These are phyloP conservation scores for Halisarca cf. caerulea DNA, from an alignment of 37 sponge, comb jelly and placozoan species.

Conservation along the genomic window DNA sequence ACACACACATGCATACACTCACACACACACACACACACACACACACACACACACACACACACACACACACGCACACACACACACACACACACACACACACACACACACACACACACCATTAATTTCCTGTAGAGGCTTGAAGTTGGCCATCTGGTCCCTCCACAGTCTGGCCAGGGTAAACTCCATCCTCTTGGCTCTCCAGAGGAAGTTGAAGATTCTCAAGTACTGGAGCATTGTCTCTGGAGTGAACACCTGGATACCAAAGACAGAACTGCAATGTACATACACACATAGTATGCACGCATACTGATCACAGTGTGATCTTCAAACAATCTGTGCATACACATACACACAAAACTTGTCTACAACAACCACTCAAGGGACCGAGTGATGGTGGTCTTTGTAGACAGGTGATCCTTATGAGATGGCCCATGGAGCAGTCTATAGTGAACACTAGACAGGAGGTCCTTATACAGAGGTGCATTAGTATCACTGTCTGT, in stretches of 20 bases:
- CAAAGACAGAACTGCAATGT: neutral
- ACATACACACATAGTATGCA: too few relatives aligned
- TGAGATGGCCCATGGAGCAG: too few relatives aligned
- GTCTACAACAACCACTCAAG: too few relatives aligned
- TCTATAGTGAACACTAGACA: too few relatives aligned
- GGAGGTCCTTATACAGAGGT: too few relatives aligned
- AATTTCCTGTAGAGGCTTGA: conserved; percentile 41
- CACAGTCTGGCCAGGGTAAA: conserved; percentile 80
- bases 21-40: conserved; percentile 55
- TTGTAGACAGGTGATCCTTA: too few relatives aligned
- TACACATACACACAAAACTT: too few relatives aligned
- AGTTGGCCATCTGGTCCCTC: conserved; percentile 59
- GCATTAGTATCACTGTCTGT: too few relatives aligned
- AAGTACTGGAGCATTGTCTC: conserved; percentile 84
- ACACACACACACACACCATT: conserved; percentile 69
- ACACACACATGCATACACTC: conserved; percentile 50
- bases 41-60: conserved; percentile 62
- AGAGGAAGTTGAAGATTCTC: conserved; percentile 91
- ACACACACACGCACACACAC: conserved; percentile 58
- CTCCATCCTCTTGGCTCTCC: conserved; percentile 97
- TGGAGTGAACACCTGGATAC: conserved; percentile 70
- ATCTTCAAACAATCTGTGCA: too few relatives aligned
- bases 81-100: conserved; percentile 58
- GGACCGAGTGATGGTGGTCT: too few relatives aligned
- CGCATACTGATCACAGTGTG: too few relatives aligned